phyloP scores from a whole-genome alignment of 1,140 invertebrate species.

The Aphelenchoides besseyi region DNA sequence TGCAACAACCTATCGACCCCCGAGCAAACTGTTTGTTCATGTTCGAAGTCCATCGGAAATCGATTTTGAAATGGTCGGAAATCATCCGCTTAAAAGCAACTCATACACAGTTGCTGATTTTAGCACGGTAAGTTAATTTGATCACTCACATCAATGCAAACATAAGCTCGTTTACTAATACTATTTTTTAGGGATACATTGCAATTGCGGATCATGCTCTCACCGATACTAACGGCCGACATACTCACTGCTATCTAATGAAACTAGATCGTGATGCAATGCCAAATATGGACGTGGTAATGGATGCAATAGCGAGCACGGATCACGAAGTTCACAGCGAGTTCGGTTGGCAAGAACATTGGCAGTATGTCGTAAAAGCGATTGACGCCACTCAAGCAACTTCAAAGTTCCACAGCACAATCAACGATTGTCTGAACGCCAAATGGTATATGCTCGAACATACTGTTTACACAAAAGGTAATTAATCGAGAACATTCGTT shows the following conservation, averaged over 20 bases:
- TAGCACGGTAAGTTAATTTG: slow-evolving; percentile 46
- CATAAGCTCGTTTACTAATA: background rate
- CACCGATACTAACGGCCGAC: slow-evolving; percentile 50
- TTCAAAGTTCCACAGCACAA: slow-evolving; percentile 48
- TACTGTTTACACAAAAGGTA: slow-evolving; percentile 55
- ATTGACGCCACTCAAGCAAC: slow-evolving; percentile 43
- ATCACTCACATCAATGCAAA: background rate
- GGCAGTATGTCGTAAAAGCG: slow-evolving; percentile 53
- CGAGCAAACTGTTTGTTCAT: slow-evolving; percentile 54
- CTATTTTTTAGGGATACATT: slow-evolving; percentile 52
- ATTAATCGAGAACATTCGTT: background rate
- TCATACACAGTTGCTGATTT: slow-evolving; percentile 62
- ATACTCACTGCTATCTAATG: slow-evolving; percentile 59
- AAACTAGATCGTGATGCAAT: slow-evolving; percentile 51
- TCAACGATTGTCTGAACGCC: slow-evolving; percentile 51
- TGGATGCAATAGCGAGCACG: slow-evolving; percentile 45
- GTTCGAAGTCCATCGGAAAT: slow-evolving; percentile 45
- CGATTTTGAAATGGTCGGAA: slow-evolving; percentile 57
- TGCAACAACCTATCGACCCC: slow-evolving; percentile 28
- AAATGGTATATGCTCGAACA: slow-evolving; percentile 61
- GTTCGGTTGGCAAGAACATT: slow-evolving; percentile 62
- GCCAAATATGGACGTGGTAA: slow-evolving; percentile 38
- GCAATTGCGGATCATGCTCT: slow-evolving; percentile 59
- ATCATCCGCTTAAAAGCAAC: slow-evolving; percentile 60
- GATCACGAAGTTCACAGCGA: slow-evolving; percentile 48